Evolutionary conservation across 2,888 invertebrate genomes (phyloP), one percentile per base, ranked within the genome.

Genomic region (Tinea trinotella): DNA sequence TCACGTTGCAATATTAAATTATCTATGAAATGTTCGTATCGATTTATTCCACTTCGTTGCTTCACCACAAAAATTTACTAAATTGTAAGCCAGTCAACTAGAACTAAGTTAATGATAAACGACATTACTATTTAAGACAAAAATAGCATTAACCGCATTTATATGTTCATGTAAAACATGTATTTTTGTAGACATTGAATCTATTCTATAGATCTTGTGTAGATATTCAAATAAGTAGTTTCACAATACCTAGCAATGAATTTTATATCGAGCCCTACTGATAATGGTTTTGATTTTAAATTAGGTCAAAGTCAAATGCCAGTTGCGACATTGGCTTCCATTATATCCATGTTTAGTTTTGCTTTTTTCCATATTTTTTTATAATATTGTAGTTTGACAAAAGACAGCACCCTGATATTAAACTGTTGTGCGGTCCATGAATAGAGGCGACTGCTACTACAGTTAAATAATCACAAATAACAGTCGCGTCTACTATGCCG

Each of bases 231-330:
- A 68, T 65, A 68, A 61, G 61, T 65, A 61, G 48, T 50, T 52
- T 55, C 54, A 50, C 54, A 50, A 50, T 50, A 24, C n/a, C 12
- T 50, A 50, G 50, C 13, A 50, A 50, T 50, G 50, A 50, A 50
- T 50, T 50, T 24, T 13, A 50, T 50, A 50, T 50, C 50, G 18
- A 68, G 72, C 73, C 70, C 74, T 73, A 66, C 52, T 69, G 79
- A 82, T 82, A 81, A 78, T 71, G 63, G 62, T 69, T 73, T 73
- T 72, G 60, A 74, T 79, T 79, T 79, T 70, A 73, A 56, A 57
- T 57, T 55, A 34, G 79, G 79, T 76, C 82, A 83, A 82, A 82
- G 83, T 79, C 78, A 76, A 65, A 17, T 40, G 44, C 12, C 53
- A 40, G 12, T 52, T 52, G 52, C 52, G 35, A 30, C 52, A 52